Percentiles rank a stretch among this genome's conserved stretches.
These are phyloP conservation scores for Chionoecetes opilio DNA, from an alignment of 1,140 invertebrate genomes.

Conservation along the genomic window DNA sequence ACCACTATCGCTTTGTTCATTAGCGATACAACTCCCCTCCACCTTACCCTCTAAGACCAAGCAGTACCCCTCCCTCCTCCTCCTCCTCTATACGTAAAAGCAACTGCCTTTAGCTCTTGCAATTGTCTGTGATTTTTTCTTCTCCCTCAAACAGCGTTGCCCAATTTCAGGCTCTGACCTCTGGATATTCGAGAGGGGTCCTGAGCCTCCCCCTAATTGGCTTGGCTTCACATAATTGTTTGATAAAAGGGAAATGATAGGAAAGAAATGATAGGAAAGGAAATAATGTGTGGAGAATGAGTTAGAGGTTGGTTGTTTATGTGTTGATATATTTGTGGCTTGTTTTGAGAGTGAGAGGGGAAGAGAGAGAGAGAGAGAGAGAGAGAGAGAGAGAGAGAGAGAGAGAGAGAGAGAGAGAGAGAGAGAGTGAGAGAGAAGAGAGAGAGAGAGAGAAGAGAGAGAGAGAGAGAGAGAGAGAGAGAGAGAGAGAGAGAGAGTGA, in stretches of 20 bases:
- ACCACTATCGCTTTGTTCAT: not conserved
- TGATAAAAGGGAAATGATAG: not conserved
- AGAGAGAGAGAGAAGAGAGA: no score
- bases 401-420: no score
- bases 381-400: no score
- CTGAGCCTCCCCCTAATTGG: not conserved
- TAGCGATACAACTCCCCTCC: not conserved
- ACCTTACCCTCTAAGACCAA: not conserved
- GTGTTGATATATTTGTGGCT: not conserved
- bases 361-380: not conserved
- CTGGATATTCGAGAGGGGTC: not conserved
- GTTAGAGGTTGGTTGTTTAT: not conserved
- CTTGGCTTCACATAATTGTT: constrained; percentile 28
- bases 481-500: no score
- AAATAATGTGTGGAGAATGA: not conserved
- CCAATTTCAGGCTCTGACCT: not conserved
- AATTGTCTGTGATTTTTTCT: constrained; percentile 5
- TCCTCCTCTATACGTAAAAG: not conserved
- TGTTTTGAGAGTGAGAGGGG: not conserved
- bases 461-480: no score
- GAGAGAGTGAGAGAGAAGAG: no score
- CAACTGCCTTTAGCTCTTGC: constrained; percentile 4
- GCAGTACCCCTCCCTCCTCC: not conserved
- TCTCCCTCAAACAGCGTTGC: not conserved
- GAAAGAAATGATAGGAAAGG: no score